Conservation (phyloP, 2,888 invertebrate genomes). For the Synanthedon myopaeformis region DNA sequence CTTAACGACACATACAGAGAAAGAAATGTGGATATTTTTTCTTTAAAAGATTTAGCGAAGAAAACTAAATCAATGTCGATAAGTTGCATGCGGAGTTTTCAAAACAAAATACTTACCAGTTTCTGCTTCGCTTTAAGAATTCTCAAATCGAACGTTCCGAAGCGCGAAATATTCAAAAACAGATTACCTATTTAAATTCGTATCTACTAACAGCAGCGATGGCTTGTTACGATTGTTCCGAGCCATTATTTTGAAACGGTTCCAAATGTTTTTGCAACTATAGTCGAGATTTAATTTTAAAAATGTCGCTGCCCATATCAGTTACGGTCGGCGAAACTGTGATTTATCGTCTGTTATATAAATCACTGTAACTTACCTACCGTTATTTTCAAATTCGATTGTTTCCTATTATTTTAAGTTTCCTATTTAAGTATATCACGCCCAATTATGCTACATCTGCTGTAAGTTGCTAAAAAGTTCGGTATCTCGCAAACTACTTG, state of each 20-base stretch:
- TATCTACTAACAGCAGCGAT: not conserved
- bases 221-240: not conserved
- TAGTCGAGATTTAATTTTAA: slow-evolving; percentile 5
- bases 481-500: too few species aligned
- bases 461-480: too few species aligned
- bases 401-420: too few species aligned
- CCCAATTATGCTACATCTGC: too few species aligned
- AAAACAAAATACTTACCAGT: too few species aligned
- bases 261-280: slow-evolving; percentile 1
- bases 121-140: too few species aligned
- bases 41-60: too few species aligned
- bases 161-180: not conserved
- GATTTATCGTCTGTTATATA: slow-evolving; percentile 11
- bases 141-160: not conserved
- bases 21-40: too few species aligned
- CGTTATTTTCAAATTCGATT: not conserved
- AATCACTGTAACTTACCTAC: slow-evolving; percentile 3
- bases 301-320: slow-evolving; percentile 7
- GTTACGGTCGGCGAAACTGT: slow-evolving; percentile 5
- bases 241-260: not conserved
- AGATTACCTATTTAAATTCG: not conserved
- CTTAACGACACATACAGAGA: too few species aligned
- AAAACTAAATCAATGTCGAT: too few species aligned
- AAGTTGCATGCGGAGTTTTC: too few species aligned
- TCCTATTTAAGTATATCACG: too few species aligned